Evolutionary conservation across 2,888 invertebrate species (phyloP), one percentile per base, ranked within the genome.

Genomic region (Cerceris rybyensis): DNA sequence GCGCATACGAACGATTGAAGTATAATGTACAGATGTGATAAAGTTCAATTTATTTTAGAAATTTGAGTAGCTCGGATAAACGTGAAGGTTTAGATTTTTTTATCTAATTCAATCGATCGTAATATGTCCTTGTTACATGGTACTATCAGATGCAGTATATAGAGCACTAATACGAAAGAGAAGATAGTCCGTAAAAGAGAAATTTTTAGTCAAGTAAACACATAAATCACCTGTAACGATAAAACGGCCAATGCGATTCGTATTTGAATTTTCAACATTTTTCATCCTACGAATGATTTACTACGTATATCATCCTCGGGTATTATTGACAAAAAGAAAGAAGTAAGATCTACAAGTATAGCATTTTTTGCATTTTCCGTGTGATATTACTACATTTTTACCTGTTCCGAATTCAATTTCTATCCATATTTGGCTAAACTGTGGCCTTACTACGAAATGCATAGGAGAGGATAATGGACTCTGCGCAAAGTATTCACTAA

Each of bases 361-460:
- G 70, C 64, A 75, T 78, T 78, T 74, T 52, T 64, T 14, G 58
- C 73, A 78, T 81, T 80, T 73, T 58, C 43, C 70, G 73, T 65
- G 28, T 54, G 16, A 59, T 49, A 42, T 74, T 8, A 54, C 17
- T 43, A 41, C 9, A 57, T 41, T 42, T 41, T 63, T 41, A 16
- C 63, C 11, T 9, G 61, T 50, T n/a, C 39, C 14, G 43, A 55
- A 71, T 52, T 70, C 59, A 17, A 42, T 43, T 52, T 42, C 58
- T 70, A 70, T 41, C 72, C 28, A 50, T 41, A 64, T 16, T 70
- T 68, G 75, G 80, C 67, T 78, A 59, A 59, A 65, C 54, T 50
- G 70, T 75, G 75, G 78, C 70, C 78, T 80, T 80, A 80, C 8
- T 58, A 68, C 52, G 58, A 75, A 71, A 55, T 63, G 67, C 68